Conservation (phyloP, 2,888 invertebrate species). For the Pelosia muscerda region DNA sequence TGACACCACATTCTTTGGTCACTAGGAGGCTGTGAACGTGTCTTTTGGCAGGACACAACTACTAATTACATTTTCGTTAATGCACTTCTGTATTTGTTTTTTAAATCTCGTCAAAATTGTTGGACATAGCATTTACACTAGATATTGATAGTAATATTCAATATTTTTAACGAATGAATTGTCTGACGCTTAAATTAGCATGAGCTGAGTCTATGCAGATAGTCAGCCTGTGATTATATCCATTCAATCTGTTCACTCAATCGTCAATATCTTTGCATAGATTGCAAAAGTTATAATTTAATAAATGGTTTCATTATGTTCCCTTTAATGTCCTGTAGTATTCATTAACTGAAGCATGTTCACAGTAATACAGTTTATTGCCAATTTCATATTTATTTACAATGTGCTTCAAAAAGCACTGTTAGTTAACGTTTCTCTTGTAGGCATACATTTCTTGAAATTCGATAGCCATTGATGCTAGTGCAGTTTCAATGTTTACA, state of each 20-base stretch:
- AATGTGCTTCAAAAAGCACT: constrained; percentile 59
- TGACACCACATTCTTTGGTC: constrained; percentile 32
- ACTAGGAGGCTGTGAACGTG: constrained; percentile 11
- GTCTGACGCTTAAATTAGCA: too few species aligned
- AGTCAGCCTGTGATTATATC: background rate
- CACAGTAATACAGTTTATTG: background rate
- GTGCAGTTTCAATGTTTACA: constrained; percentile 58
- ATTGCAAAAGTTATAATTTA: background rate
- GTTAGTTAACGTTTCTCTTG: constrained; percentile 63
- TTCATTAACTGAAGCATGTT: background rate
- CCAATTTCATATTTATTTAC: constrained; percentile 23
- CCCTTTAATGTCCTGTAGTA: background rate
- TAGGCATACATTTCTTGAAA: constrained; percentile 70
- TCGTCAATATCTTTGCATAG: background rate
- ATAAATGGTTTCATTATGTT: background rate
- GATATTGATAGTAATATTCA: background rate
- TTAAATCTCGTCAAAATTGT: too few species aligned
- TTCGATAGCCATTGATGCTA: constrained; percentile 69
- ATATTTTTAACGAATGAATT: background rate
- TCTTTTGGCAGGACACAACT: constrained; percentile 1
- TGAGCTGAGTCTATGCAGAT: too few species aligned
- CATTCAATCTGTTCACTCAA: background rate
- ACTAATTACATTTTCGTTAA: too few species aligned
- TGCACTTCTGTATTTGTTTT: too few species aligned
- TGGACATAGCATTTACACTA: too few species aligned